These are phyloP conservation scores for Phengaris arion DNA, from an alignment of 2,888 invertebrate genomes.

Conservation along the genomic window DNA sequence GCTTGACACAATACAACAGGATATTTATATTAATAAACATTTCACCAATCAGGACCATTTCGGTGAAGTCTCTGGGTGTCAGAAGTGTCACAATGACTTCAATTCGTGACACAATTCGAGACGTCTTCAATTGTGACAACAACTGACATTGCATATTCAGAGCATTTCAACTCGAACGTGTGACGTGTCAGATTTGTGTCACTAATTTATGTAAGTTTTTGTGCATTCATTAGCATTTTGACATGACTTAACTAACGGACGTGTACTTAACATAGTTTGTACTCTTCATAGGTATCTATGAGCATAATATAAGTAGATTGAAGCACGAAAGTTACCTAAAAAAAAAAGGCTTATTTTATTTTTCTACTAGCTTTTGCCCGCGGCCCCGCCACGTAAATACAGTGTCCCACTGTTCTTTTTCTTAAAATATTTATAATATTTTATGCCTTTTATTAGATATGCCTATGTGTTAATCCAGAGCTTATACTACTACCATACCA, in stretches of 20 bases:
- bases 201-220: neutral
- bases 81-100: constrained; percentile 3
- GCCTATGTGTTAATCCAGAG: too few species aligned
- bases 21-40: neutral
- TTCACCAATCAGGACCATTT: constrained; percentile 7
- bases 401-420: too few species aligned
- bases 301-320: neutral
- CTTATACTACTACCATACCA: too few species aligned
- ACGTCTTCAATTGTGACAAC: constrained; percentile 16
- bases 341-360: too few species aligned
- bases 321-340: neutral
- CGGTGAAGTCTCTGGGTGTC: neutral
- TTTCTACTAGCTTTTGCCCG: too few species aligned
- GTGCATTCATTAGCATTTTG: neutral
- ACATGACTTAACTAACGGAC: neutral
- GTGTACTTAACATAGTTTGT: neutral
- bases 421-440: too few species aligned
- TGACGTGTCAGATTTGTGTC: constrained; percentile 6
- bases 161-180: neutral
- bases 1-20: neutral
- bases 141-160: constrained; percentile 4
- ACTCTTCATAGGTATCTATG: neutral
- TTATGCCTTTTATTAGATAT: too few species aligned
- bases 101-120: constrained; percentile 7
- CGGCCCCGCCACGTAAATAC: too few species aligned